phyloP scores from a whole-genome alignment of 2,888 invertebrate species.

The Drosophila macrospina region DNA sequence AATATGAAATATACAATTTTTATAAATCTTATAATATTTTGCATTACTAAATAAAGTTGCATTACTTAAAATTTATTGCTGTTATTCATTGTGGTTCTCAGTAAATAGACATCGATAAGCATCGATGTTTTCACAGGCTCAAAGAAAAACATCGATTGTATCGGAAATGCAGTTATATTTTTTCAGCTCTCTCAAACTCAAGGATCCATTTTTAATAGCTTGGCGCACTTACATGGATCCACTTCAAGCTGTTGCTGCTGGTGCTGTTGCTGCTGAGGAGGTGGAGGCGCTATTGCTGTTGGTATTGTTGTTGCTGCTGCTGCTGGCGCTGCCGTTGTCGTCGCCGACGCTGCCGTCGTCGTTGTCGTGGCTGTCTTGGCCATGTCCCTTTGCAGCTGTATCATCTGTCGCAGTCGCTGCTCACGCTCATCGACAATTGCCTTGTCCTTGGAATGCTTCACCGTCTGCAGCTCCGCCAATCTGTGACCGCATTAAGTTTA shows the following conservation, averaged over 20 bases:
- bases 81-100: too few species aligned
- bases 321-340: constrained; percentile 4
- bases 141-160: too few species aligned
- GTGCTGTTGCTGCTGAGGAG: constrained; percentile 85
- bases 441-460: constrained; percentile 91
- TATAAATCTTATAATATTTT: too few species aligned
- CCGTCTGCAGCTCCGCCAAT: constrained; percentile 89
- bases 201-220: too few species aligned
- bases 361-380: constrained; percentile 86
- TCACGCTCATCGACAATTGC: constrained; percentile 91
- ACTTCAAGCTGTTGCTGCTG: constrained; percentile 88
- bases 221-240: constrained; percentile 87
- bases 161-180: too few species aligned
- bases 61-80: too few species aligned
- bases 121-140: too few species aligned
- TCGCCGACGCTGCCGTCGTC: constrained; percentile 5
- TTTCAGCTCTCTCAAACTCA: too few species aligned
- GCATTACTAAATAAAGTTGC: too few species aligned
- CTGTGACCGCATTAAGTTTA: constrained; percentile 40
- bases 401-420: constrained; percentile 90
- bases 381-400: constrained; percentile 90
- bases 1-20: too few species aligned
- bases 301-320: constrained; percentile 83
- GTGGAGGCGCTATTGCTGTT: constrained; percentile 83
- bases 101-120: too few species aligned